Percentiles rank a stretch among this genome's conserved stretches.
Conservation (phyloP, 92 coral and sea anemone genomes). For the Phenganax stokvisi region DNA sequence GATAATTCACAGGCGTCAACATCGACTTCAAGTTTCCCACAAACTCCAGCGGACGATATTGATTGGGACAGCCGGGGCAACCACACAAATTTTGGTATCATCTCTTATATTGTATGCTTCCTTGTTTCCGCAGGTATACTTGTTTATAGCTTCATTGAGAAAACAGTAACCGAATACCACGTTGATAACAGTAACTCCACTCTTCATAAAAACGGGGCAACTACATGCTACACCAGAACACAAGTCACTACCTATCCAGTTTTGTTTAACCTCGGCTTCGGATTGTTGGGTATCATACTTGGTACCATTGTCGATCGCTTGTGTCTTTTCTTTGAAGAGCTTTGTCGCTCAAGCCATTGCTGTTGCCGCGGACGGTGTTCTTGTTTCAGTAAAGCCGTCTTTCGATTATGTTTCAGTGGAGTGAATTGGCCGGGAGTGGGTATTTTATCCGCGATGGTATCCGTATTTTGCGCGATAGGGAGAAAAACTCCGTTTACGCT, state of each 20-base stretch:
- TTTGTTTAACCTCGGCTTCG: slow-evolving; percentile 1
- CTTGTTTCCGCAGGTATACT: too few species aligned
- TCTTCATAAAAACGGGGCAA: too few species aligned
- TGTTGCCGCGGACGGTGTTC: background rate
- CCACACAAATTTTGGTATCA: too few species aligned
- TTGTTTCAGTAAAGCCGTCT: background rate
- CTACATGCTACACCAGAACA: background rate
- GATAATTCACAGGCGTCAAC: too few species aligned
- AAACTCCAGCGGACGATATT: too few species aligned
- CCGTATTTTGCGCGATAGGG: background rate
- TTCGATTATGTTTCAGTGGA: background rate
- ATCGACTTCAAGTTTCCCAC: too few species aligned
- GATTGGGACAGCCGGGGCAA: too few species aligned
- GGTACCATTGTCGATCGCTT: background rate
- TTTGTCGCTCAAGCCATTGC: background rate
- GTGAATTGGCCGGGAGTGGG: background rate
- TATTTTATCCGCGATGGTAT: background rate
- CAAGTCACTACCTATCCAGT: background rate
- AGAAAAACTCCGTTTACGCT: background rate
- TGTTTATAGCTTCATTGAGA: too few species aligned
- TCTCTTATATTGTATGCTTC: too few species aligned
- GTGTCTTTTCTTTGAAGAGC: background rate
- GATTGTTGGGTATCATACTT: background rate
- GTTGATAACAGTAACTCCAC: too few species aligned
- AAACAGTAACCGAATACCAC: too few species aligned